These are phyloP conservation scores for Psammodynastes pulverulentus DNA, from an alignment of 2,113 vertebrate species.

Conservation along the genomic window DNA sequence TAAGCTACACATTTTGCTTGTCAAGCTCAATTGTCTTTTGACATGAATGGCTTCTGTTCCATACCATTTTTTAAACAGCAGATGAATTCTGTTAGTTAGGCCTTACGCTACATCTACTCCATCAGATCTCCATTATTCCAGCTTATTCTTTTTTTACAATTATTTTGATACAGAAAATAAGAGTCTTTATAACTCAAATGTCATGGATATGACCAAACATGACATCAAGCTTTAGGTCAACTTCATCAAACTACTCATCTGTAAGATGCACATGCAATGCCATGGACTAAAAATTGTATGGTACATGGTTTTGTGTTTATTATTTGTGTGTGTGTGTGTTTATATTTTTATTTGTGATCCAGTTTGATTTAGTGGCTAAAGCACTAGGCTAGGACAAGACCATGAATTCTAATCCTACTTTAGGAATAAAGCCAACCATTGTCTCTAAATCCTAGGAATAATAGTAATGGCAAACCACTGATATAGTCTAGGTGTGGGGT, in stretches of 20 bases:
- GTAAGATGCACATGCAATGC: background rate
- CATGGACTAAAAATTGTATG: background rate
- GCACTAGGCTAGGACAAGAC: background rate
- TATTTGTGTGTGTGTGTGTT: background rate
- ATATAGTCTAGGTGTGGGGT: background rate
- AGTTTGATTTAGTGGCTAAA: background rate
- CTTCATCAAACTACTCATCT: background rate
- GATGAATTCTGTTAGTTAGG: conserved; percentile 49
- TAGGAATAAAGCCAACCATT: background rate
- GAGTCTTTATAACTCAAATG: background rate
- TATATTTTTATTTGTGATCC: background rate
- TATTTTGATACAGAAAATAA: background rate
- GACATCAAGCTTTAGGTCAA: background rate
- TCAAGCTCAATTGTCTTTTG: conserved; percentile 66
- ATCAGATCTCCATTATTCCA: background rate
- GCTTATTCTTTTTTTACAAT: background rate
- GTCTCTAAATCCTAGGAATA: background rate
- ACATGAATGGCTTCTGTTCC: conserved; percentile 60
- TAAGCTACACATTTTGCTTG: conserved; percentile 65
- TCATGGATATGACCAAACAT: background rate
- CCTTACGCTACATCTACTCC: conserved; percentile 10
- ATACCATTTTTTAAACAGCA: conserved; percentile 46
- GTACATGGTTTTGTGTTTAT: background rate
- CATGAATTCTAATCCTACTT: background rate
- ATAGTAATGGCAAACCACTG: background rate